Evolutionary conservation across 2,797 vertebrate species (phyloP).

Genomic region (Spheniscus humboldti): DNA sequence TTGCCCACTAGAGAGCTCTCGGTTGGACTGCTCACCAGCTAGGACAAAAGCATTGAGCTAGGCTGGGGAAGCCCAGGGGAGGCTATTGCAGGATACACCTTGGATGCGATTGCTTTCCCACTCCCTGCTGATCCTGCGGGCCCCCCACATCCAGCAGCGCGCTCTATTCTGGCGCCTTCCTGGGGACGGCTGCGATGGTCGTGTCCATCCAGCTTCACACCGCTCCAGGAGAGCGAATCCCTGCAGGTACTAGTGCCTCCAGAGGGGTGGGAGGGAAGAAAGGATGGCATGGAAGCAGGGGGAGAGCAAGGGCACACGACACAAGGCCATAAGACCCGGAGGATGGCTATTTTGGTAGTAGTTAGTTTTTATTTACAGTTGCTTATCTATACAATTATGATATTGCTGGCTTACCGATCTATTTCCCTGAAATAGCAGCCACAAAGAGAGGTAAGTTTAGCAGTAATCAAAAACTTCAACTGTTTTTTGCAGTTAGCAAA

Average conservation of each 20-base stretch:
- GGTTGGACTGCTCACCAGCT: not conserved
- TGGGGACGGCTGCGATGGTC: rapidly evolving
- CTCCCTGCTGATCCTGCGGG: not conserved
- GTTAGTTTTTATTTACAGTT: not conserved
- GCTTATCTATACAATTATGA: not conserved
- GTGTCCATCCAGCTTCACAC: not conserved
- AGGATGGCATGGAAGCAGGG: not conserved
- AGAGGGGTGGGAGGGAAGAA: not conserved
- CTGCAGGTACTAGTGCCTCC: not conserved
- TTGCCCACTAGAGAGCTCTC: not conserved
- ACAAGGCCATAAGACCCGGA: not conserved
- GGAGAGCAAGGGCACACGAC: not conserved
- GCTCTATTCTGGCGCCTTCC: not conserved
- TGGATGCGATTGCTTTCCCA: not conserved
- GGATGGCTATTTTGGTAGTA: not conserved
- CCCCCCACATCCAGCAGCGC: not conserved
- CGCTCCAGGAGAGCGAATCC: not conserved
- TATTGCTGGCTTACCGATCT: not conserved
- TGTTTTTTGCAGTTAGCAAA: constrained; percentile 28
- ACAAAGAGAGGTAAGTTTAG: not conserved
- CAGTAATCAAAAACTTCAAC: not conserved
- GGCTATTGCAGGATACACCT: not conserved
- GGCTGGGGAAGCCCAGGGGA: not conserved
- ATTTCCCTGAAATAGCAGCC: not conserved
- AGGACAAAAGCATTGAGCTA: not conserved